phyloP scores from a whole-genome alignment of 2,797 vertebrate genomes.

The Rhynchotus rufescens region DNA sequence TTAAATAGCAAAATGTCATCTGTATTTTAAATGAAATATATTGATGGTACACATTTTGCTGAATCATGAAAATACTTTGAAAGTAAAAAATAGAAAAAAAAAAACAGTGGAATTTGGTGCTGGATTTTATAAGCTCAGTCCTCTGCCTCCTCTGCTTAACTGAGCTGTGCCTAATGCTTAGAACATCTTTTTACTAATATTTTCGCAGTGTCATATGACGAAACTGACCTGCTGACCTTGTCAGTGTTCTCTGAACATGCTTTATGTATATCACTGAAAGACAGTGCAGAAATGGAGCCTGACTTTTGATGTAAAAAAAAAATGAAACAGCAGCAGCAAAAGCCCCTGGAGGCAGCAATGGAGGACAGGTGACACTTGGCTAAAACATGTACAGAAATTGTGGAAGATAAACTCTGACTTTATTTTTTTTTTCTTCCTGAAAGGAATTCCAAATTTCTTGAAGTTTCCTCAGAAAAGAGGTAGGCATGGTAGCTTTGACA shows the following conservation, averaged over 20 bases:
- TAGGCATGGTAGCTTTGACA: background rate
- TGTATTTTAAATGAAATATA: background rate
- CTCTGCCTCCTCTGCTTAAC: background rate
- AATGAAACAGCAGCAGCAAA: background rate
- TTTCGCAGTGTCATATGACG: background rate
- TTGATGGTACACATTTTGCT: background rate
- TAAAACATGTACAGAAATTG: background rate
- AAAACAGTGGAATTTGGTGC: background rate
- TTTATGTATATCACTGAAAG: background rate
- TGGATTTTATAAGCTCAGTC: background rate
- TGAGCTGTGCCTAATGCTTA: background rate
- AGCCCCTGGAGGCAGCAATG: background rate
- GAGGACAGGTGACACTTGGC: background rate
- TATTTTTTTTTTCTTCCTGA: background rate
- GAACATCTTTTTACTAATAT: background rate
- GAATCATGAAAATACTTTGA: background rate
- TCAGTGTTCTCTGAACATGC: accelerated
- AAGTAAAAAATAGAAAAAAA: background rate
- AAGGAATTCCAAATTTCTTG: background rate
- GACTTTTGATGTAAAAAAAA: background rate
- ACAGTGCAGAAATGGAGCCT: background rate
- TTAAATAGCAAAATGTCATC: background rate
- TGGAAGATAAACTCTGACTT: background rate
- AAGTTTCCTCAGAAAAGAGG: background rate
- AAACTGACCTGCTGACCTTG: accelerated